These are phyloP conservation scores for Serrognathus titanus DNA, from an alignment of 2,888 invertebrate species.

Conservation along the genomic window DNA sequence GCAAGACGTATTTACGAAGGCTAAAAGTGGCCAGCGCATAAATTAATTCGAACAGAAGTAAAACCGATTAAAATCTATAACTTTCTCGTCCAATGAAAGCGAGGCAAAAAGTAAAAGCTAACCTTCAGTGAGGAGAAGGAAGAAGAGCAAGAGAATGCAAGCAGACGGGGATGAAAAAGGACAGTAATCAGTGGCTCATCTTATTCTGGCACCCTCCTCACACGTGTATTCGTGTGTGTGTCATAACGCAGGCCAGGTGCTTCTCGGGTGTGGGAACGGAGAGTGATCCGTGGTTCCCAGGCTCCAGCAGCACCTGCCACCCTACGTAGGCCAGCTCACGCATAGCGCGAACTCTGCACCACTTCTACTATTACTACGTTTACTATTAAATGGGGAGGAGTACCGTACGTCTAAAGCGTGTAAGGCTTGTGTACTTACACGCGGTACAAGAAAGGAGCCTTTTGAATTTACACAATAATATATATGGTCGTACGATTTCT, in stretches of 20 bases:
- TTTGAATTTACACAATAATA: background rate
- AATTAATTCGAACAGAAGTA: background rate
- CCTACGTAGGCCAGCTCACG: conserved; percentile 19
- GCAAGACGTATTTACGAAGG: too few species aligned
- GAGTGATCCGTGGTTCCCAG: conserved; percentile 33
- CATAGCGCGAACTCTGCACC: conserved; percentile 22
- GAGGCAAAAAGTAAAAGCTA: background rate
- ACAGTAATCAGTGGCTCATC: conserved; percentile 15
- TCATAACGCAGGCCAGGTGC: conserved; percentile 33
- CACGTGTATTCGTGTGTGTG: conserved; percentile 35
- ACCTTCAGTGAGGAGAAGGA: background rate
- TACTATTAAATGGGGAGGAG: background rate
- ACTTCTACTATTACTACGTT: background rate
- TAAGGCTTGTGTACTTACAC: conserved; percentile 6
- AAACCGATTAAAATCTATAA: background rate
- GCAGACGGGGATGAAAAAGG: conserved; percentile 6
- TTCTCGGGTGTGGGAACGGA: conserved; percentile 35
- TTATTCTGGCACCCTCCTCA: conserved; percentile 26
- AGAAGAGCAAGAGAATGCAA: background rate
- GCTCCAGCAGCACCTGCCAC: conserved; percentile 34
- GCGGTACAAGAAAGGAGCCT: conserved; percentile 2
- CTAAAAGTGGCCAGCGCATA: too few species aligned
- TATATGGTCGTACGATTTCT: too few species aligned
- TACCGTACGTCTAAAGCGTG: conserved; percentile 1
- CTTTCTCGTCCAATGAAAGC: background rate